Conservation (phyloP, 2,113 vertebrate species). For the Garra rufa region DNA sequence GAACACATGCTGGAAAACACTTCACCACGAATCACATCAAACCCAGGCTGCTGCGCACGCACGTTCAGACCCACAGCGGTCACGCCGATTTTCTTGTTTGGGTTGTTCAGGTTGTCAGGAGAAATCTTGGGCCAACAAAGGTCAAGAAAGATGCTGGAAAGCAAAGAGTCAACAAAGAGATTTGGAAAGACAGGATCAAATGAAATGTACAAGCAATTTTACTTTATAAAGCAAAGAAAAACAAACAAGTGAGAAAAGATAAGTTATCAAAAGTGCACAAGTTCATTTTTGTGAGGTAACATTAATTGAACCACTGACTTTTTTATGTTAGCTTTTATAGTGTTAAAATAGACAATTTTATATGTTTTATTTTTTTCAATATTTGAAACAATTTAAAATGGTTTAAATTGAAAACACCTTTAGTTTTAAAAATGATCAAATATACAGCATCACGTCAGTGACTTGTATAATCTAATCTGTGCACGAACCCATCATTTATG, state of each 20-base stretch:
- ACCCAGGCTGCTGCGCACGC: conserved; percentile 15
- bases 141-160: background rate
- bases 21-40: conserved; percentile 43
- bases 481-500: background rate
- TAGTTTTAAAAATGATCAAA: background rate
- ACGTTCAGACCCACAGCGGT: conserved; percentile 9
- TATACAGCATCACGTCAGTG: background rate
- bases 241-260: background rate
- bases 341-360: background rate
- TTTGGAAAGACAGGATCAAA: background rate
- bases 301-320: background rate
- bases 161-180: background rate
- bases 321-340: too few species aligned
- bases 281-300: background rate
- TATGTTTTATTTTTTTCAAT: too few species aligned
- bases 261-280: background rate
- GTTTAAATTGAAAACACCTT: background rate
- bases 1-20: conserved; percentile 30
- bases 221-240: background rate
- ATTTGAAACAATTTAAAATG: too few species aligned
- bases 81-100: background rate
- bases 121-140: conserved; percentile 16
- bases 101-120: conserved; percentile 8
- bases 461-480: background rate
- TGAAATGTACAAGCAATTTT: background rate